phyloP scores from a whole-genome alignment of 1,140 invertebrate species.

The Homalodisca vitripennis region DNA sequence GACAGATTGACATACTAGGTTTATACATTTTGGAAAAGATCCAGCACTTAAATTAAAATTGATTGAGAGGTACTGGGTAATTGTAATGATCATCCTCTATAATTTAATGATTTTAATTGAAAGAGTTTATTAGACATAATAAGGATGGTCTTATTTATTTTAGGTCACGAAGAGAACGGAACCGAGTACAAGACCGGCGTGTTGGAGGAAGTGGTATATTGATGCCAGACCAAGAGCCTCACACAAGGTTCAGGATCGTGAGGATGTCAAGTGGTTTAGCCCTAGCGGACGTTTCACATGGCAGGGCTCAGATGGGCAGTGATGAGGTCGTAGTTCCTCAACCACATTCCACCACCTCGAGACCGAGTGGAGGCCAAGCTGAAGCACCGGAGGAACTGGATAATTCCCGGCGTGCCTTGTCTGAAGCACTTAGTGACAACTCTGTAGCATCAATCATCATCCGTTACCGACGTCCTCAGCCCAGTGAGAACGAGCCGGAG shows the following conservation, averaged over 20 bases:
- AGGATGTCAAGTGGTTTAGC: conserved; percentile 38
- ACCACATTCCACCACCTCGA: neutral
- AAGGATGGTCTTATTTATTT: neutral
- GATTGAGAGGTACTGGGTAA: too few species aligned
- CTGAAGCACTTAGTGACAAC: neutral
- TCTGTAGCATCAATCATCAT: conserved; percentile 12
- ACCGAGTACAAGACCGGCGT: conserved; percentile 15
- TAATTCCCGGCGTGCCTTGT: neutral
- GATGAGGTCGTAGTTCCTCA: neutral
- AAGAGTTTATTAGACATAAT: too few species aligned
- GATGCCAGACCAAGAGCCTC: conserved; percentile 20
- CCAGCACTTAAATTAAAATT: too few species aligned
- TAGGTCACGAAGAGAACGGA: conserved; percentile 27
- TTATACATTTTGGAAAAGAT: neutral
- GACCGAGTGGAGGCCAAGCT: neutral
- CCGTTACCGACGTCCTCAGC: neutral
- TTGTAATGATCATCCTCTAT: too few species aligned
- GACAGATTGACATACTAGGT: too few species aligned
- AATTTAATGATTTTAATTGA: too few species aligned
- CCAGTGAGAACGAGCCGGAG: neutral
- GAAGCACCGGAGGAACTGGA: neutral
- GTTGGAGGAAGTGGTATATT: neutral
- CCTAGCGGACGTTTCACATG: neutral
- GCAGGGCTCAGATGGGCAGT: neutral
- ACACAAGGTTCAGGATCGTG: conserved; percentile 37